Base-by-base conservation (phyloP, 2,888 invertebrate genomes). In the Eupithecia subumbrata region DNA sequence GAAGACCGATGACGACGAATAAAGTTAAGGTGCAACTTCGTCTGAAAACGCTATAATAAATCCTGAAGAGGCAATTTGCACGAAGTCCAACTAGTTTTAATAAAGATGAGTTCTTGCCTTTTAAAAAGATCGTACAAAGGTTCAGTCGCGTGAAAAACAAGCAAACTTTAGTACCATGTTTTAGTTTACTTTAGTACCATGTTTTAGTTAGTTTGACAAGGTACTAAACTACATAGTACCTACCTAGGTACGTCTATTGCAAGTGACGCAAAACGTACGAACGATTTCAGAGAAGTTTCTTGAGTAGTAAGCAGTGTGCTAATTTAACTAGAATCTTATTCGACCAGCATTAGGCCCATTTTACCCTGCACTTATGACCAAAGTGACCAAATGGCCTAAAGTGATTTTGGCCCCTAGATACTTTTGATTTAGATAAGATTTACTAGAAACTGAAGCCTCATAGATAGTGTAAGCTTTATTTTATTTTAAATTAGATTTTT, bases 341-440 rank as follows among this genome's bases (percentile, higher is more conserved):
- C 71, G 77, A 82, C 78, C 76, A 79, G 52, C 48, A 71, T 67
- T 73, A 79, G 81, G 82, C 80, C 81, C 80, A 81, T 76, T 79
- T 73, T 75, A 76, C 45, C 68, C 12, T 66, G 30, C 30, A 25
- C 60, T 60, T 25, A 18, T 56, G 22, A 5, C n/a, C 9, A 9
- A 52, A 52, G n/a, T n/a, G 8, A 52, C 48, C 48, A 48, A 48
- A n/a, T 8, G 52, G 22, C 7, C 5, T 11, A 11, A 56, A 56
- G 3, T 22, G 22, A 22, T 22, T 56, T 56, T 56, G 56, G 56
- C 22, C 56, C 11, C 11, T 48, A 48, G 48, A 9, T 52, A n/a
- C 52, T 56, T 56, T 56, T 56, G 11, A 22, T 22, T 52, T 56
- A n/a, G 56, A 56, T 56, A 22, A 56, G 22, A 48, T n/a, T 56